phyloP scores from a whole-genome alignment of 1,140 invertebrate species.

The Diuraphis noxia region DNA sequence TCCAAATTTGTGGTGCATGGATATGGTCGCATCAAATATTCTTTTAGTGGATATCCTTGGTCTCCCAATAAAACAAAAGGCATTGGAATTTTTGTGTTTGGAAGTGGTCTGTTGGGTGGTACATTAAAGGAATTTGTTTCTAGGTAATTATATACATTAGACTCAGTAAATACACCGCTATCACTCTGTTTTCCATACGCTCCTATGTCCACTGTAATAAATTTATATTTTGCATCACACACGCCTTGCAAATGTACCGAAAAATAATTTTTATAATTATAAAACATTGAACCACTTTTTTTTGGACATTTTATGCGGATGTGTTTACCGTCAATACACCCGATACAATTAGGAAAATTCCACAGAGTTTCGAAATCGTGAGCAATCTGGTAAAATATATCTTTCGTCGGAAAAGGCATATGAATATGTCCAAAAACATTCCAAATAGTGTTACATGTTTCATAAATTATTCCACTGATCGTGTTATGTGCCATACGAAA shows the following conservation, averaged over 20 bases:
- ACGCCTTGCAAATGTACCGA: constrained; percentile 60
- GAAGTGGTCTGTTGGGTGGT: neutral
- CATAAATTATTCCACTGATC: too few relatives aligned
- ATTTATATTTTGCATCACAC: constrained; percentile 44
- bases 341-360: constrained; percentile 60
- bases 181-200: constrained; percentile 20
- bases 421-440: too few relatives aligned
- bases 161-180: neutral
- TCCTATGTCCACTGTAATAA: constrained; percentile 19
- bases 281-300: too few relatives aligned
- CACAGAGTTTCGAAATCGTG: constrained; percentile 30
- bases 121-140: neutral
- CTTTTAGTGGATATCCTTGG: neutral
- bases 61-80: neutral
- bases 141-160: constrained; percentile 49
- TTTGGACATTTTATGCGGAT: neutral
- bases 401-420: neutral
- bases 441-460: too few relatives aligned
- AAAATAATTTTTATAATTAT: constrained; percentile 40
- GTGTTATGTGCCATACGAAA: too few relatives aligned
- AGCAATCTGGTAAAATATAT: neutral
- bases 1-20: neutral
- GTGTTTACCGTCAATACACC: constrained; percentile 59
- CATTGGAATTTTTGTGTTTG: neutral
- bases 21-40: neutral